Evolutionary conservation across 2,113 vertebrate genomes (phyloP).

Genomic region (Apus apus): DNA sequence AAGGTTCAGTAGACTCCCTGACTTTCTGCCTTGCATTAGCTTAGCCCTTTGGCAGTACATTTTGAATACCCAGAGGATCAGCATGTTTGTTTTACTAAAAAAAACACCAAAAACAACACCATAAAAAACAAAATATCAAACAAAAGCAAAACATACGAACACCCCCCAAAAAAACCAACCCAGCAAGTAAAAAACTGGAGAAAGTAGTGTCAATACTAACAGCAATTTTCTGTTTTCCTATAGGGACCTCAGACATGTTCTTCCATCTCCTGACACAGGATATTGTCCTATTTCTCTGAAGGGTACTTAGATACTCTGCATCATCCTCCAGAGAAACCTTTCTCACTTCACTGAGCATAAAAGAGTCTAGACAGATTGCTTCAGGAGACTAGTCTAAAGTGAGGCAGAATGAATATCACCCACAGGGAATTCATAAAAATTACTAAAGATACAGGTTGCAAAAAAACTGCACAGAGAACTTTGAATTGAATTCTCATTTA

Average conservation of each 20-base stretch:
- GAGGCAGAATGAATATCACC: not conserved
- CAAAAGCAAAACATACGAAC: not conserved
- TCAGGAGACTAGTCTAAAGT: slow-evolving; percentile 3
- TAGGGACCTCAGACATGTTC: not conserved
- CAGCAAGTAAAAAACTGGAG: not conserved
- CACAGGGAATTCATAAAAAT: not conserved
- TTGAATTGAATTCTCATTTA: not conserved
- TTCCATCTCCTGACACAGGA: not conserved
- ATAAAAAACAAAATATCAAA: not conserved
- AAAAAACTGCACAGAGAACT: not conserved
- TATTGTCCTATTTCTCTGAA: not conserved
- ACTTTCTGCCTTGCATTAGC: not conserved
- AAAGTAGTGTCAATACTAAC: not conserved
- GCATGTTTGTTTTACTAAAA: not conserved
- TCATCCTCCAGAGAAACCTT: not conserved
- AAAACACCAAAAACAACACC: too few relatives aligned
- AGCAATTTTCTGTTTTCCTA: not conserved
- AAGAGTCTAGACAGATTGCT: slow-evolving; percentile 18
- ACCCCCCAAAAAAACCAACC: not conserved
- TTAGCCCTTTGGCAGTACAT: not conserved
- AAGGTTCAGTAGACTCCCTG: not conserved
- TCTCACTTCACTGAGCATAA: not conserved
- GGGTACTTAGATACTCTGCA: not conserved
- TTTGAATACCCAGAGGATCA: not conserved
- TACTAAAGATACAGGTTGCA: not conserved